These are phyloP conservation scores for Monarcha castaneiventris DNA, from an alignment of 2,113 vertebrate genomes.

Conservation along the genomic window DNA sequence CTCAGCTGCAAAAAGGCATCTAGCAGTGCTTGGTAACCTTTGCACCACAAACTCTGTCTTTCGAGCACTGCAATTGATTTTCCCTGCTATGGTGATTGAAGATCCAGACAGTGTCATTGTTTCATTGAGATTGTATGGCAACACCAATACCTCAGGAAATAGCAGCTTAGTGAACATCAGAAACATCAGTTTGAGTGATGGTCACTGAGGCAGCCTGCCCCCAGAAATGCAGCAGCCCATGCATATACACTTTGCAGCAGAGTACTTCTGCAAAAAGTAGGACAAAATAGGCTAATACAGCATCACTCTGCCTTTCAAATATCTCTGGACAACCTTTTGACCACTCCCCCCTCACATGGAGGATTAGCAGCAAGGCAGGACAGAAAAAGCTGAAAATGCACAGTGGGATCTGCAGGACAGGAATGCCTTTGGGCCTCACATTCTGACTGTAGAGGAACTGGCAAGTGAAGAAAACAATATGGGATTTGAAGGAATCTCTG, in stretches of 20 bases:
- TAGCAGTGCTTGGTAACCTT: constrained; percentile 50
- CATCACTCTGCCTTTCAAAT: not conserved
- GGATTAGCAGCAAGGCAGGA: not conserved
- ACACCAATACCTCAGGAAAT: constrained; percentile 45
- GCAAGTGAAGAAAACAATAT: not conserved
- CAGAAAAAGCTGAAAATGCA: not conserved
- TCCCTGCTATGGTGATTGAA: constrained; percentile 41
- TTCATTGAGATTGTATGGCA: constrained; percentile 24
- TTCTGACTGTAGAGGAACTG: not conserved
- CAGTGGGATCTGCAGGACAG: not conserved
- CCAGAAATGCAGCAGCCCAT: not conserved
- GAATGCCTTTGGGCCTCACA: not conserved
- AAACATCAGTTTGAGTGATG: constrained; percentile 27
- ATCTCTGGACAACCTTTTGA: not conserved
- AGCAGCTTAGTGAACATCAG: constrained; percentile 8
- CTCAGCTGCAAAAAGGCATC: constrained; percentile 21
- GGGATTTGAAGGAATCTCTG: not conserved
- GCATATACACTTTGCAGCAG: not conserved
- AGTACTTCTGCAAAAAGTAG: not conserved
- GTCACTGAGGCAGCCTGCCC: not conserved
- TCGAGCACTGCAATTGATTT: constrained; percentile 58
- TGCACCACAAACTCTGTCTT: constrained; percentile 37
- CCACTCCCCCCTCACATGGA: not conserved
- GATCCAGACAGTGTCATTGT: constrained; percentile 42
- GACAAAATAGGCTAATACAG: not conserved